phyloP scores from a whole-genome alignment of 2,113 vertebrate species.

The Pseudolaguvia tuberculata region DNA sequence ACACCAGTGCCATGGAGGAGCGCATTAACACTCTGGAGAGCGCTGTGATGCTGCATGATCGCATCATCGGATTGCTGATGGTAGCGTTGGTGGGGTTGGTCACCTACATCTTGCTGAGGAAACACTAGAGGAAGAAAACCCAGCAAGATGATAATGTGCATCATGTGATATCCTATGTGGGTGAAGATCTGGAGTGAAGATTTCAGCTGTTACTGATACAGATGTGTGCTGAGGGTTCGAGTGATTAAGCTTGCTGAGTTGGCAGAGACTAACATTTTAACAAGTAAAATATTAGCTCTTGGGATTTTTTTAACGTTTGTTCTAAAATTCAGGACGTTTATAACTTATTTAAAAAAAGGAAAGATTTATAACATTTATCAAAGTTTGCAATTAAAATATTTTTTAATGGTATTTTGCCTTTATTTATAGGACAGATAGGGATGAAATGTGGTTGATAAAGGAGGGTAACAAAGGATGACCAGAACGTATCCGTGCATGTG shows the following conservation, averaged over 20 bases:
- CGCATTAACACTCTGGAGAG: slow-evolving; percentile 71
- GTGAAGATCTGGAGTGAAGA: background rate
- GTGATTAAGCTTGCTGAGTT: background rate
- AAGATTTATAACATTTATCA: no score
- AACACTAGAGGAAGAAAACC: slow-evolving; percentile 55
- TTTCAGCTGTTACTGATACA: background rate
- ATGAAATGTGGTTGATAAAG: no score
- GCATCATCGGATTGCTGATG: slow-evolving; percentile 65
- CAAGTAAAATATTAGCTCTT: no score
- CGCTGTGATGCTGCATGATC: slow-evolving; percentile 67
- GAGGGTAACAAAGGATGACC: no score
- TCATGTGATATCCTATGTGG: no score
- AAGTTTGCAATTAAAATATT: background rate
- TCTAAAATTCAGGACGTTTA: no score
- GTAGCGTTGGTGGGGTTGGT: slow-evolving; percentile 62
- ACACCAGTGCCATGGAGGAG: slow-evolving; percentile 75
- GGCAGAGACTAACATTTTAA: background rate
- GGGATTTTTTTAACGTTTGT: no score
- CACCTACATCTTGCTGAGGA: slow-evolving; percentile 70
- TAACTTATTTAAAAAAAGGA: no score
- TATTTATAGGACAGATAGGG: no score
- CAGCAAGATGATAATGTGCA: background rate
- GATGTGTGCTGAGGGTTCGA: background rate
- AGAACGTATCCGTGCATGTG: no score
- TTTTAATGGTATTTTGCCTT: background rate